Evolutionary conservation across 1,140 invertebrate species (phyloP).

Genomic region (Adelges cooleyi): DNA sequence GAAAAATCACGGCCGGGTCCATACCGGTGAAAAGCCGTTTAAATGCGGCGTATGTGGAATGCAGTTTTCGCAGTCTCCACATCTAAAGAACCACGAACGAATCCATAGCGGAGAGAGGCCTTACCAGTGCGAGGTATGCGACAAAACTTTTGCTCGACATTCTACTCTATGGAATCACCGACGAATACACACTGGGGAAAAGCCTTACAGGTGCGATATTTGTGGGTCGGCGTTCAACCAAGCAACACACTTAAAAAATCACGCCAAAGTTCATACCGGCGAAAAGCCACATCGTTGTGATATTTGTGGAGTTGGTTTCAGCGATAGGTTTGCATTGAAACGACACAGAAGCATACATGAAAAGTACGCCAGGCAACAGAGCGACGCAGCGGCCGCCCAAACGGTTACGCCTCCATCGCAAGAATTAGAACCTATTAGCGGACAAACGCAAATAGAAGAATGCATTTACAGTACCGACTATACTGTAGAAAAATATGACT

Average conservation of each 20-base stretch:
- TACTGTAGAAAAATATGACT: slow-evolving; percentile 18
- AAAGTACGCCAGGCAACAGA: slow-evolving; percentile 49
- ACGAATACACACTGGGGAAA: slow-evolving; percentile 87
- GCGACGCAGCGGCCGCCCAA: slow-evolving; percentile 3
- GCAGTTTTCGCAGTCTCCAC: slow-evolving; percentile 77
- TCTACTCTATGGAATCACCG: slow-evolving; percentile 83
- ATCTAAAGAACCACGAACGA: slow-evolving; percentile 83
- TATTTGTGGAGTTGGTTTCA: slow-evolving; percentile 76
- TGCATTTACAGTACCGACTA: slow-evolving; percentile 18
- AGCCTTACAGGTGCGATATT: slow-evolving; percentile 72
- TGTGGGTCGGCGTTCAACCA: slow-evolving; percentile 75
- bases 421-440: slow-evolving; percentile 20
- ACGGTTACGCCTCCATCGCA: slow-evolving; percentile 5
- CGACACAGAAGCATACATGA: slow-evolving; percentile 65
- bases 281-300: slow-evolving; percentile 49
- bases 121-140: slow-evolving; percentile 83
- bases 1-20: slow-evolving; percentile 81
- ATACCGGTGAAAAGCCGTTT: slow-evolving; percentile 68
- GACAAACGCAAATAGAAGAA: slow-evolving; percentile 19
- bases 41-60: slow-evolving; percentile 77
- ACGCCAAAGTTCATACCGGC: slow-evolving; percentile 50
- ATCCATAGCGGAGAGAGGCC: slow-evolving; percentile 83
- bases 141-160: slow-evolving; percentile 76
- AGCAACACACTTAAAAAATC: slow-evolving; percentile 76
- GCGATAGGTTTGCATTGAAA: slow-evolving; percentile 66